phyloP scores from a whole-genome alignment of 1,140 invertebrate genomes.

The Rhyzopertha dominica region DNA sequence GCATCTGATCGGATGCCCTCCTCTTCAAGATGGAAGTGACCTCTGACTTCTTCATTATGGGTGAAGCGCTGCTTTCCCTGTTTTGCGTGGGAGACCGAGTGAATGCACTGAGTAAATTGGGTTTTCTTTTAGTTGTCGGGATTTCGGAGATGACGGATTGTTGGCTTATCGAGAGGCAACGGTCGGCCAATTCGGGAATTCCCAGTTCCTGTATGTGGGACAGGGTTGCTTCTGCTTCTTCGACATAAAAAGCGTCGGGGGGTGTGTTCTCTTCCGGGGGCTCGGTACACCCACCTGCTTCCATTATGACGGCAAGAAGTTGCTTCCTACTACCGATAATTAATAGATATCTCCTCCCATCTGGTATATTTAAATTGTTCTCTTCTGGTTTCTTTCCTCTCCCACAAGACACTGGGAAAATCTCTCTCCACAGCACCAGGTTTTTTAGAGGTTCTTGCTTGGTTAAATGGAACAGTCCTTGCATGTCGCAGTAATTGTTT shows the following conservation, averaged over 20 bases:
- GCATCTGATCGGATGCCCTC: constrained; percentile 51
- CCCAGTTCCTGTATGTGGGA: constrained; percentile 62
- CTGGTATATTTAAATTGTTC: constrained; percentile 45
- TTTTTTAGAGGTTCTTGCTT: constrained; percentile 60
- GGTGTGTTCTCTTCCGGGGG: constrained; percentile 47
- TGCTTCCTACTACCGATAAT: constrained; percentile 64
- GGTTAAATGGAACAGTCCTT: constrained; percentile 62
- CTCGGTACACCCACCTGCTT: constrained; percentile 57
- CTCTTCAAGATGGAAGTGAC: constrained; percentile 55
- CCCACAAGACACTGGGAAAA: constrained; percentile 53
- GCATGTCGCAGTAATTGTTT: constrained; percentile 62
- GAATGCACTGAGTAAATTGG: constrained; percentile 30
- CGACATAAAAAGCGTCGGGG: constrained; percentile 58
- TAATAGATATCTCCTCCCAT: constrained; percentile 65
- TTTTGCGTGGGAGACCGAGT: constrained; percentile 11
- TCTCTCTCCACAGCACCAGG: constrained; percentile 71
- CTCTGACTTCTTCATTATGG: constrained; percentile 40
- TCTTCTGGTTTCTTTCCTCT: constrained; percentile 26
- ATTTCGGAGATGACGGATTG: constrained; percentile 40
- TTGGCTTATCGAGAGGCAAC: constrained; percentile 55
- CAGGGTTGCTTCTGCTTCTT: constrained; percentile 65
- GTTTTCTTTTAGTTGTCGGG: constrained; percentile 22
- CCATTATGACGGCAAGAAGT: constrained; percentile 64
- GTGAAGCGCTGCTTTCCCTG: constrained; percentile 20
- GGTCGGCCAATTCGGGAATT: constrained; percentile 54